Base-by-base conservation (phyloP, 1,140 invertebrate species). In the Oscheius sp. region DNA sequence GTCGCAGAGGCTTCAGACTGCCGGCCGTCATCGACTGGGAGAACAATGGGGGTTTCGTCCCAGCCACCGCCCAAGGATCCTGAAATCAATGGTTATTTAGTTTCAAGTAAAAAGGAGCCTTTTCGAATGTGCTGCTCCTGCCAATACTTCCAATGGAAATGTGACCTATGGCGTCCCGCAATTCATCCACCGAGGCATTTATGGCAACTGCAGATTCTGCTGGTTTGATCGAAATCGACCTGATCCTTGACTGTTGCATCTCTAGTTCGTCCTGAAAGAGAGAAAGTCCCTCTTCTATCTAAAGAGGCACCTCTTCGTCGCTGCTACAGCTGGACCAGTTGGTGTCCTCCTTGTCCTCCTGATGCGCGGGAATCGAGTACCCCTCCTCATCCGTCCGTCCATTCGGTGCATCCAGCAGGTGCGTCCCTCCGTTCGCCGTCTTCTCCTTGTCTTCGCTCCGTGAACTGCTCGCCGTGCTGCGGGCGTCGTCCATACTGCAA, bases 181-280 rank as follows among this genome's bases (percentile, higher is more conserved):
- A 64, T 35, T 83, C 81, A 46, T 83, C 81, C 35, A 83, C 81
- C 18, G 80, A 83, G 3, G 80, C 76, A 63, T 83, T 83, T 15
- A 81, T 72, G 18, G 79, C 77, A 15, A 61, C 34, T 2, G 65
- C 58, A 2, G 78, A 62, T 61, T 76, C 77, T 35, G 83, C 26
- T n/a, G 80, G 80, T 63, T 77, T 76, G 68, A 83, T 83, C 34
- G 83, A 77, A 26, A 83, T 65, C 67, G 64, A 46, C n/a, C 73
- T 61, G 49, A 83, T 80, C 68, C 81, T 84, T 29, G 81, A 82
- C 13, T 78, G 68, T 68, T 83, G 82, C 13, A 77, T 63, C 36
- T 76, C 77, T 2, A 45, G 34, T 29, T 79, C 79, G 35, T 83
- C 81, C 73, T 82, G 32, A 45, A 66, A 63, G 32, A 36, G 10